These are phyloP conservation scores for Staurois parvus DNA, from an alignment of 2,797 vertebrate species.

Conservation along the genomic window DNA sequence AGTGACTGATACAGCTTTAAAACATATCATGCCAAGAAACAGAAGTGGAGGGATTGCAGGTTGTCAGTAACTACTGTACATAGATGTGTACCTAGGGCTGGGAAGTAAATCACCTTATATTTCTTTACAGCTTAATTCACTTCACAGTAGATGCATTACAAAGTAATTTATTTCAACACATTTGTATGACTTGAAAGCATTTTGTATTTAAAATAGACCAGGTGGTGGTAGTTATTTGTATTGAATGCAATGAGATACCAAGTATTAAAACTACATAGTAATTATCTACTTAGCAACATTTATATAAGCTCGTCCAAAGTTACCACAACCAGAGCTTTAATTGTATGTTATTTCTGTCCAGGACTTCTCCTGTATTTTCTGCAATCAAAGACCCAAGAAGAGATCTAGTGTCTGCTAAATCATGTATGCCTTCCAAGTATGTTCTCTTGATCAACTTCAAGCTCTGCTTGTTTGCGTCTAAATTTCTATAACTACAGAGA, in stretches of 20 bases:
- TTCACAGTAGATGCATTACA: background rate
- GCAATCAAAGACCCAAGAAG: constrained; percentile 22
- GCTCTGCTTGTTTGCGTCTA: background rate
- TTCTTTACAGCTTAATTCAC: background rate
- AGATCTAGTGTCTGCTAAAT: constrained; percentile 1
- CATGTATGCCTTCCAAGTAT: constrained; percentile 26
- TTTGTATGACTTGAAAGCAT: background rate
- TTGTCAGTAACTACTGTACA: background rate
- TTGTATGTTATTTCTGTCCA: background rate
- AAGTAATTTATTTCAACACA: background rate
- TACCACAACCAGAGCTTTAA: background rate
- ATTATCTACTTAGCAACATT: constrained; percentile 4
- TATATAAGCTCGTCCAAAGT: background rate
- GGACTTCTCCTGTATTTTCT: constrained; percentile 31
- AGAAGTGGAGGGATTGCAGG: background rate
- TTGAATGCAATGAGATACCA: background rate
- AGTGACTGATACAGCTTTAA: background rate
- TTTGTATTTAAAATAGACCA: background rate
- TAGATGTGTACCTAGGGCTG: background rate
- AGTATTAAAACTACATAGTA: background rate
- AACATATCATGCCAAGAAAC: background rate
- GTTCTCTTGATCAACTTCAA: background rate
- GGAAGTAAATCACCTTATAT: background rate
- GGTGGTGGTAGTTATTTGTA: background rate
- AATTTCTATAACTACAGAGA: background rate